Evolutionary conservation across 92 coral and sea anemone genomes (phyloP).

Genomic region (Blastomussa wellsi): DNA sequence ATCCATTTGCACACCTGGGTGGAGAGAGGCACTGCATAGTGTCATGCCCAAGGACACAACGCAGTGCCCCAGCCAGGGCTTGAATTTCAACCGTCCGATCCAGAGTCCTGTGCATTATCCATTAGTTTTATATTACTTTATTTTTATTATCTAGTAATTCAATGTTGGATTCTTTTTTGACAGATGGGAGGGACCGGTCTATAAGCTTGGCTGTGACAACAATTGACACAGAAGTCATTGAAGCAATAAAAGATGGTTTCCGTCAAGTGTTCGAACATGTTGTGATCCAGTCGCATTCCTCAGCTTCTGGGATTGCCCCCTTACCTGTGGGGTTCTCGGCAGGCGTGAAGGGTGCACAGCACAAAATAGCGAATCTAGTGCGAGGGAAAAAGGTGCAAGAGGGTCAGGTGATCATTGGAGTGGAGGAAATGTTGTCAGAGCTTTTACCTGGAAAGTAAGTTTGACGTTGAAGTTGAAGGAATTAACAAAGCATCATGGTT

Average conservation of each 20-base stretch:
- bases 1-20: no score
- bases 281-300: constrained; percentile 59
- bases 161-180: not conserved
- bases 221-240: constrained; percentile 71
- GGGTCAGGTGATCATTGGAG: constrained; percentile 74
- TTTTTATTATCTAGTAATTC: not conserved
- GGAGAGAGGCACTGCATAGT: no score
- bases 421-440: constrained; percentile 92
- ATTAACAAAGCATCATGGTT: no score
- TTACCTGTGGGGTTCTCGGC: constrained; percentile 92
- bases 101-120: no score
- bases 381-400: constrained; percentile 77
- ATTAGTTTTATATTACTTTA: no score
- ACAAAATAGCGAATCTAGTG: constrained; percentile 72
- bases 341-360: constrained; percentile 93
- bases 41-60: no score
- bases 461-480: no score
- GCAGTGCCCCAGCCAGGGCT: no score
- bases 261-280: constrained; percentile 93
- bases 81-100: no score
- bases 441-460: constrained; percentile 94
- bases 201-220: constrained; percentile 73
- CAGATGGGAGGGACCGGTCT: constrained; percentile 85
- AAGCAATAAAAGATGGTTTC: constrained; percentile 92
- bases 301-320: constrained; percentile 90